Base-by-base conservation (phyloP, 2,888 invertebrate genomes). In the Drosophila formosana region DNA sequence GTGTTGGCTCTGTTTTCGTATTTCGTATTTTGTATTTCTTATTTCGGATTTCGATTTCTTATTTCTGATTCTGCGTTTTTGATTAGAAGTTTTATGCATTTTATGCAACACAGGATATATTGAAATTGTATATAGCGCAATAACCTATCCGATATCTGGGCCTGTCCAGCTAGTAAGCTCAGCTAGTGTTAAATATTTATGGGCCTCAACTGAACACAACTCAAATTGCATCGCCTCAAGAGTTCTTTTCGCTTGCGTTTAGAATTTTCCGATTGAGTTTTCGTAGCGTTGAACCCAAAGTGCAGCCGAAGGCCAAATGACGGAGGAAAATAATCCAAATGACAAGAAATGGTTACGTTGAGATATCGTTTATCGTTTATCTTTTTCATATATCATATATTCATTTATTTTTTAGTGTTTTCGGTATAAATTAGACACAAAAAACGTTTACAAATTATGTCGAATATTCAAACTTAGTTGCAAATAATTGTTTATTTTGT, bases 21-120 rank as follows among this genome's bases (percentile, higher is more conserved):
- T 41, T 6, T 46, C 11, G 26, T 26, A 2, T 41, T 6, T 46
- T 5, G 26, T 26, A 2, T 28, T 46, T 28, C n/a, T 46, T 46
- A 6, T 28, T 41, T 46, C 13, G 3, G 25, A 28, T 45, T 46
- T 18, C 18, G 18, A 2, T 28, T 46, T 28, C n/a, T 46, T 46
- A 6, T 28, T 41, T 46, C 13, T 5, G 25, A 28, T 45, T 46
- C n/a, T 45, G 46, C 43, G 37, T 41, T 66, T 46, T 46, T 52
- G 61, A 62, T 55, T 50, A 13, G 46, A 68, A 51, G 74, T 63
- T 43, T 55, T 73, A 73, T 73, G 78, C 74, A 66, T 62, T 66
- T 74, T 75, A 75, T 76, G 80, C 80, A 77, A 75, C 67, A 75
- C 76, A 79, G 76, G 76, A 75, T 82, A 83, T 61, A 87, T 68